A percentile compares a stretch with the other conserved stretches of the same genome.
These are phyloP conservation scores for Synchiropus splendidus DNA, from an alignment of 2,113 vertebrate species.

Conservation along the genomic window DNA sequence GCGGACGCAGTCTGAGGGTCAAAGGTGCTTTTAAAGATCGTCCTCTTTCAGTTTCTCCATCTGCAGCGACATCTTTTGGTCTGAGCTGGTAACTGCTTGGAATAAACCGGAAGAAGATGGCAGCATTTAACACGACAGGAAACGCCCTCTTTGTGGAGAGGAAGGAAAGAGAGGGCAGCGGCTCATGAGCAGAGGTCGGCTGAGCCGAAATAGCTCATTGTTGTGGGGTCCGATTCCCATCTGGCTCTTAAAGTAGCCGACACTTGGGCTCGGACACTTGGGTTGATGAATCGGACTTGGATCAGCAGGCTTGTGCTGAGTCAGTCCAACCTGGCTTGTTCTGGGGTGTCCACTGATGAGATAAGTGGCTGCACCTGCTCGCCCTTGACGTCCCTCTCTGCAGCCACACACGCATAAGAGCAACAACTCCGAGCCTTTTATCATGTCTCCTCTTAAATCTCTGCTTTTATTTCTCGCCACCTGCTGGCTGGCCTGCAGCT, in stretches of 20 bases:
- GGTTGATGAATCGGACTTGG: too few relatives aligned
- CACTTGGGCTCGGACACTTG: too few relatives aligned
- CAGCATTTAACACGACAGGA: constrained; percentile 5
- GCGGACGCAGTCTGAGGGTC: too few relatives aligned
- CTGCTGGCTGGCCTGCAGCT: constrained; percentile 21
- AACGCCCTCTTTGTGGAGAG: not conserved
- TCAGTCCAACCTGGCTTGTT: too few relatives aligned
- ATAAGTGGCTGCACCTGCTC: constrained; percentile 42
- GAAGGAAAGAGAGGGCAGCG: not conserved
- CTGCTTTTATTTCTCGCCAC: constrained; percentile 11
- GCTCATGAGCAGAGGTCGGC: not conserved
- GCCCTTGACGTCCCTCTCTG: not conserved
- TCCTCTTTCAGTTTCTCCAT: too few relatives aligned
- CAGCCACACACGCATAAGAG: not conserved
- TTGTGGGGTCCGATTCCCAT: not conserved
- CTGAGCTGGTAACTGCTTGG: not conserved
- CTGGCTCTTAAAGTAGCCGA: too few relatives aligned
- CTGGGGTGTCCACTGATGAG: constrained; percentile 13
- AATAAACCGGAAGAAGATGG: not conserved
- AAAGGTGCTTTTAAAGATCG: too few relatives aligned
- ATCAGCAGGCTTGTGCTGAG: too few relatives aligned
- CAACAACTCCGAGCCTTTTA: too few relatives aligned
- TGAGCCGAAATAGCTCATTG: not conserved
- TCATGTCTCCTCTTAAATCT: too few relatives aligned
- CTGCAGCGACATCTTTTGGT: constrained; percentile 48